Base-by-base conservation (phyloP, 2,113 vertebrate species). In the Seriola rivoliana region DNA sequence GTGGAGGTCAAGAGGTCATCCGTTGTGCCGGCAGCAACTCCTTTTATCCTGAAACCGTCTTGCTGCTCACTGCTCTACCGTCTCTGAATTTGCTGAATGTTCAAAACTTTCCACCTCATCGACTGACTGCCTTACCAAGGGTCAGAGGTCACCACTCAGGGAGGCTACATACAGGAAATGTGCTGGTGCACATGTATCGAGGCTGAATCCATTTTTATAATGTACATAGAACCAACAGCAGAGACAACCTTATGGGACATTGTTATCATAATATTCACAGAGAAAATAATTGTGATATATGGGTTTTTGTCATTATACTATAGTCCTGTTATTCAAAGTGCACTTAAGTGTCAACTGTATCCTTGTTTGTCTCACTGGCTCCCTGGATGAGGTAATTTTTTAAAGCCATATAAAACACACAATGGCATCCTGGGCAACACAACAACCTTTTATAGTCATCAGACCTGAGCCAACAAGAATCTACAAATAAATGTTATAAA, bases 71-170 rank as follows among this genome's bases (percentile, higher is more conserved):
- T 5, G 42, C 63, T 62, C 69, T 42, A 44, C 67, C 19, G 3
- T 52, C 62, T 62, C 34, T 32, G 71, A 80, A 80, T 82, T n/a
- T 86, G 90, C 88, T 84, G 85, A 89, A 83, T 13, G n/a, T 64
- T 71, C 44, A 71, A 40, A 82, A 46, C 38, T 48, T 55, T 67
- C 74, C 46, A 63, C 38, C 68, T 80, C 58, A 71, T 75, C 8
- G 2, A 83, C 59, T 52, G 38, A 38, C 57, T 55, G 71, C 42
- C 21, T 13, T n/a, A 58, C 34, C 23, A 8, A 34, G 62, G 81
- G 69, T 17, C 88, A 78, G 58, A 76, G 76, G 75, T 67, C 50
- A 66, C 36, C 11, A 59, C 55, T 57, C 6, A 19, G 40, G 23
- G 73, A 58, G 63, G 71, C 48, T 16, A 25, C 63, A 25, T 59